A percentile compares a stretch with the other conserved stretches of the same genome.
Evolutionary conservation across 1,140 invertebrate species (phyloP).

Genomic region (Homalodisca vitripennis): DNA sequence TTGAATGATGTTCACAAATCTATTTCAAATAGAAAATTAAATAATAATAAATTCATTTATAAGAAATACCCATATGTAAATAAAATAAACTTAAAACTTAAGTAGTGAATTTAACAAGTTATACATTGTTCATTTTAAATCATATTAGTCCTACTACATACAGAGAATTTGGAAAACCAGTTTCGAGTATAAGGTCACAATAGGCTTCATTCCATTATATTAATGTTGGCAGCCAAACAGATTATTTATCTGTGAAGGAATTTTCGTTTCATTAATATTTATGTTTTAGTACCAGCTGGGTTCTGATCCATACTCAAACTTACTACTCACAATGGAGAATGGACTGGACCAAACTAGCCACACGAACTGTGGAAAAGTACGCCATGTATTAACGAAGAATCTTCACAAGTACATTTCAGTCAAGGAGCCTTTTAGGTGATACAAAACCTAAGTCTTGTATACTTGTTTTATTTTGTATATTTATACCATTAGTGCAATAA

Average conservation of each 20-base stretch:
- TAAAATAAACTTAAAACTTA: too few species aligned
- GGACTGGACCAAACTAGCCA: constrained; percentile 47
- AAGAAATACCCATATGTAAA: too few species aligned
- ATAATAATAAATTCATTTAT: too few species aligned
- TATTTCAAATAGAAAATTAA: too few species aligned
- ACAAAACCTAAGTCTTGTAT: too few species aligned
- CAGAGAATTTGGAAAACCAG: neutral
- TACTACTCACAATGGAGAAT: constrained; percentile 50
- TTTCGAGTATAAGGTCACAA: neutral
- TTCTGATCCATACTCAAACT: constrained; percentile 49
- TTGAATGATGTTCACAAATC: too few species aligned
- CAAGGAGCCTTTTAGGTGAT: constrained; percentile 35
- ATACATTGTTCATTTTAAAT: neutral
- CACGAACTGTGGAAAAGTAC: constrained; percentile 54
- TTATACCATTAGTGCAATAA: too few species aligned
- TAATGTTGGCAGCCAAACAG: neutral
- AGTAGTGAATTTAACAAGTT: neutral
- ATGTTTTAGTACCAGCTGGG: constrained; percentile 53
- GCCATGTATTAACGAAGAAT: constrained; percentile 48
- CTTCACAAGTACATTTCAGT: constrained; percentile 27
- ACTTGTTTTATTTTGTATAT: too few species aligned
- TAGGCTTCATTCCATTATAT: neutral
- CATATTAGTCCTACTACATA: neutral
- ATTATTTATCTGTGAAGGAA: constrained; percentile 29
- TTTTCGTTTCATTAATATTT: constrained; percentile 33